Evolutionary conservation across 2,888 invertebrate species (phyloP).

Genomic region (Orchesellides sinensis): DNA sequence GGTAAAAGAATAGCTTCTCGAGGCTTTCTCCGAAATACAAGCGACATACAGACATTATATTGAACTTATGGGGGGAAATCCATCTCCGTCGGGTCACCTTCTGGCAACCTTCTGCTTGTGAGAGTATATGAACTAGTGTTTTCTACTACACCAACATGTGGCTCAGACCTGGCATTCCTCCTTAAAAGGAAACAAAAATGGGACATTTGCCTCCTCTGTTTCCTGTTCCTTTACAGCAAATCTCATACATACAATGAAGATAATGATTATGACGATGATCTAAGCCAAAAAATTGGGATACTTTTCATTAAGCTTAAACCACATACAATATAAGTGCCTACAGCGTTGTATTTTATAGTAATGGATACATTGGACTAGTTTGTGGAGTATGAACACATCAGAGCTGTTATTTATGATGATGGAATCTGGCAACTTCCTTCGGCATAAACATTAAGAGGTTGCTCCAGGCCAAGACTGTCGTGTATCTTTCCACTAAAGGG

Average conservation of each 20-base stretch:
- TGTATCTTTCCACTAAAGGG: background rate
- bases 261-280: background rate
- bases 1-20: no score
- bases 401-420: constrained; percentile 39
- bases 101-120: background rate
- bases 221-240: no score
- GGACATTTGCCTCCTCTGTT: background rate
- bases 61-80: no score
- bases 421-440: constrained; percentile 47
- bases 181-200: background rate
- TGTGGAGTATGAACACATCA: background rate
- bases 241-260: no score
- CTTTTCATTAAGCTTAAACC: background rate
- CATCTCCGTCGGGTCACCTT: no score
- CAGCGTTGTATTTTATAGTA: background rate
- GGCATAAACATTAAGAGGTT: background rate
- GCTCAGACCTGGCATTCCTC: no score
- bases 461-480: constrained; percentile 5
- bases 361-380: background rate
- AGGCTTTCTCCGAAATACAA: no score
- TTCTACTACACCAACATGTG: no score
- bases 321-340: background rate
- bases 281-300: background rate
- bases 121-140: no score
- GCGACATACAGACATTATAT: no score